Conservation (phyloP, 2,888 invertebrate species). For the Dugesia japonica region DNA sequence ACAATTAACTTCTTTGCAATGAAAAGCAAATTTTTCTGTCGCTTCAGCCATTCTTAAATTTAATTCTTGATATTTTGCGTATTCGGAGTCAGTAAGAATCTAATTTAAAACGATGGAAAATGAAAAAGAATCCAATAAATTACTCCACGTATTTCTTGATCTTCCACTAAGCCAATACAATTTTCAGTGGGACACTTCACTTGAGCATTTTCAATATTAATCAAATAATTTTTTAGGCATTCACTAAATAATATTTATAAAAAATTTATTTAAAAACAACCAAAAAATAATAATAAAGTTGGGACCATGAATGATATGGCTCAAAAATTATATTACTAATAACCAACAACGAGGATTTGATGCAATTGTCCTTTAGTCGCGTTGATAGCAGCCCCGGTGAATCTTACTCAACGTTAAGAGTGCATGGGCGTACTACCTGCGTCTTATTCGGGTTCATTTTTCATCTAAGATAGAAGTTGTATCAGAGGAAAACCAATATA, state of each 20-base stretch:
- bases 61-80: background rate
- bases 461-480: too few relatives aligned
- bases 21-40: background rate
- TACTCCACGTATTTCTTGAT: background rate
- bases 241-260: background rate
- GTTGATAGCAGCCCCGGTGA: too few relatives aligned
- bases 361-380: too few relatives aligned
- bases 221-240: background rate
- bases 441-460: too few relatives aligned
- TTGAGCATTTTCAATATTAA: background rate
- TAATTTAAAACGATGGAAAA: background rate
- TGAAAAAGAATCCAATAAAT: background rate
- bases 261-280: too few relatives aligned
- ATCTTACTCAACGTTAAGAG: too few relatives aligned
- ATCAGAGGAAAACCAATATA: too few relatives aligned
- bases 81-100: background rate
- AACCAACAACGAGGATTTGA: too few relatives aligned
- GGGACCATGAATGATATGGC: too few relatives aligned
- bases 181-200: background rate
- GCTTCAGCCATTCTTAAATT: background rate
- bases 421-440: too few relatives aligned
- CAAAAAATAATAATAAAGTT: too few relatives aligned
- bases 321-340: too few relatives aligned
- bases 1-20: constrained; percentile 14
- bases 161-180: background rate